Evolutionary conservation across 2,797 vertebrate genomes (phyloP).

Genomic region (Macrochelys suwanniensis): DNA sequence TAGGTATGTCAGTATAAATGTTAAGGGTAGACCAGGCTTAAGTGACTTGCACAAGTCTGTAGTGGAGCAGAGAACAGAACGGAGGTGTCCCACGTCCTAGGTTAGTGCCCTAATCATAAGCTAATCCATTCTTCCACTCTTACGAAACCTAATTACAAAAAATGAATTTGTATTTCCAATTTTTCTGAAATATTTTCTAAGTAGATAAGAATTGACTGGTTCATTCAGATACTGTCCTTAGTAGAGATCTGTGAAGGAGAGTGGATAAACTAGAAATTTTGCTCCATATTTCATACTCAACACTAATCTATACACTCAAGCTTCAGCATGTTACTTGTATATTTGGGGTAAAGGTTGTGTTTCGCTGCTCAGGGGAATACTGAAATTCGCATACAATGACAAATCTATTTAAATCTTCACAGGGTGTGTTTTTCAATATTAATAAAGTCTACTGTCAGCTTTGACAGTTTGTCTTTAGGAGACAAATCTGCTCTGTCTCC

Average conservation of each 20-base stretch:
- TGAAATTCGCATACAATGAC: conserved; percentile 36
- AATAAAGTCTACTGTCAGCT: conserved; percentile 17
- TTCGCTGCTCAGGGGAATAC: conserved; percentile 45
- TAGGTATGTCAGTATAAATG: not conserved
- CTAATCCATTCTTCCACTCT: conserved; percentile 2
- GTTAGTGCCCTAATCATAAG: conserved; percentile 18
- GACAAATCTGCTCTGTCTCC: not conserved
- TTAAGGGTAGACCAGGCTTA: not conserved
- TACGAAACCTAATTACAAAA: not conserved
- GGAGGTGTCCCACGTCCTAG: conserved; percentile 38
- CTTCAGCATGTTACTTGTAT: conserved; percentile 6
- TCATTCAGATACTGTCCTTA: not conserved
- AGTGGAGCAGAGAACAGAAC: not conserved
- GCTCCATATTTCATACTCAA: not conserved
- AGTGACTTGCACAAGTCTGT: not conserved
- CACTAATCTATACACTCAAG: conserved; percentile 25
- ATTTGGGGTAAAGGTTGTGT: conserved; percentile 49
- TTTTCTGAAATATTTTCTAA: not conserved
- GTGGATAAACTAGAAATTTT: conserved; percentile 18
- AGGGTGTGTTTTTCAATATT: not conserved
- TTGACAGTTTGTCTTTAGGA: conserved; percentile 37
- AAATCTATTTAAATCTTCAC: conserved; percentile 43
- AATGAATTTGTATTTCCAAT: not conserved
- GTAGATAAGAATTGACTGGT: not conserved
- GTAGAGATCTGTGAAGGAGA: conserved; percentile 15